Evolutionary conservation across 2,888 invertebrate species (phyloP), one percentile per base, ranked within the genome.

Genomic region (Onchidella celtica): DNA sequence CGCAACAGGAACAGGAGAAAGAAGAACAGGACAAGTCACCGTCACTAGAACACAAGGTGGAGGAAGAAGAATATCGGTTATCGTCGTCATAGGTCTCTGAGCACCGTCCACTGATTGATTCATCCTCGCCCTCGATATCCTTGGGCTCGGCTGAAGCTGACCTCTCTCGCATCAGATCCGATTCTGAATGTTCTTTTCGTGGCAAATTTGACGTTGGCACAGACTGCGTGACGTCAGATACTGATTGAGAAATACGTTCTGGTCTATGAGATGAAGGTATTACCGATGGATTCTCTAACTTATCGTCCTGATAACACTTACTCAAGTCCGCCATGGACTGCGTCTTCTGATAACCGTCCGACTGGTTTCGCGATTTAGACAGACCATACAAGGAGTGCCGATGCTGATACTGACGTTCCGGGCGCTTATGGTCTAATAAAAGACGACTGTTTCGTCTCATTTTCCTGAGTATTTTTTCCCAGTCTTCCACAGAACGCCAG

Each of bases 401-500:
- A n/a, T 65, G n/a, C 9, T 59, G 55, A 32, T 21, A 38, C 2
- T 59, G 27, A 9, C 27, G 29, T 17, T 59, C n/a, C 36, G 24
- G 47, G 17, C 36, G n/a, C 21, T 38, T 32, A 21, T 40, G 59
- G 17, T 83, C 81, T 4, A 78, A 59, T 47, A 87, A 76, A 17
- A 85, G 73, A 4, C 86, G 80, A 70, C 86, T 87, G 65, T 86
- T 86, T 24, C 86, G 85, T 78, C 87, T 89, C 74, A 90, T 85
- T 85, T 89, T 90, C 81, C 83, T 87, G 76, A 89, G 87, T 59
- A 90, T 88, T 82, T 86, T 87, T 79, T 88, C 90, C 90, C 90
- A 90, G 61, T 90, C 90, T 38, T 89, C 90, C 1, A 88, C 89
- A 4, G 89, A 88, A 73, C 88, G 89, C 89, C 90, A 89, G 55